Conservation (phyloP, 2,797 vertebrate genomes). For the Diplodus puntazzo region DNA sequence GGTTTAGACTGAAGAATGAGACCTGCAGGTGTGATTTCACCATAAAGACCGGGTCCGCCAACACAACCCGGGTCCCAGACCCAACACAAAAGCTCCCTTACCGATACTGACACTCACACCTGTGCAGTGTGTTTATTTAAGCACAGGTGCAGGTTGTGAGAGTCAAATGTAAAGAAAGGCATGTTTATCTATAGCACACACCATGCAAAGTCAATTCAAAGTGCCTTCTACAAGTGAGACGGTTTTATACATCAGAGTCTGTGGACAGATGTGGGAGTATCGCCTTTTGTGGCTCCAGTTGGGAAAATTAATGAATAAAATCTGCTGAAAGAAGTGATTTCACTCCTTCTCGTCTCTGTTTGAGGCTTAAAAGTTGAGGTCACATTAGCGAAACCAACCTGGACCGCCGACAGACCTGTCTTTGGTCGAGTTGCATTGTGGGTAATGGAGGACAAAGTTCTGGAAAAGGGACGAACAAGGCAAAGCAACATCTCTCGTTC, state of each 20-base stretch:
- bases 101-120: neutral
- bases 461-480: neutral
- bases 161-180: conserved; percentile 5
- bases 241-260: neutral
- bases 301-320: neutral
- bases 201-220: conserved; percentile 9
- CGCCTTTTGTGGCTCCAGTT: neutral
- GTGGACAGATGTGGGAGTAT: neutral
- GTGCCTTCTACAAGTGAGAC: neutral
- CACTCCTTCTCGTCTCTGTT: too few relatives aligned
- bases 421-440: neutral
- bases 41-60: neutral
- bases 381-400: neutral
- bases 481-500: neutral
- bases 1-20: conserved; percentile 39
- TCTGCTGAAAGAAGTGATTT: too few relatives aligned
- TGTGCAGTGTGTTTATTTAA: conserved; percentile 29
- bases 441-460: neutral
- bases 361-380: neutral
- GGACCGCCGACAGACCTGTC: neutral
- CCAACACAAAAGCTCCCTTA: neutral
- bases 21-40: conserved; percentile 54
- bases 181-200: neutral
- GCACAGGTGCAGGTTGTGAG: conserved; percentile 20
- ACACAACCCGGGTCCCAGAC: conserved; percentile 3